These are phyloP conservation scores for Megalonaias nervosa DNA, from an alignment of 1,140 invertebrate species.

Conservation along the genomic window DNA sequence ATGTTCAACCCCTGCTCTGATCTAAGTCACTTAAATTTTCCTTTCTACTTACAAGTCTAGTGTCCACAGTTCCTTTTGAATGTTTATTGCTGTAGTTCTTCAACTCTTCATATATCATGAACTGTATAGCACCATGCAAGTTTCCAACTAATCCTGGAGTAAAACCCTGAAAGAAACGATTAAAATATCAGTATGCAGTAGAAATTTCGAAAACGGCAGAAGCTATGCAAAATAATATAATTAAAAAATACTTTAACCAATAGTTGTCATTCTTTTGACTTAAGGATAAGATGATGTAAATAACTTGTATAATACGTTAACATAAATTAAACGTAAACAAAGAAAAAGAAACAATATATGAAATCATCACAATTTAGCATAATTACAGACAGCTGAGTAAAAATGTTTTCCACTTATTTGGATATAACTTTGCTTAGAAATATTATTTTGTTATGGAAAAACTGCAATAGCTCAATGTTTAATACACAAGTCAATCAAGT, in stretches of 20 bases:
- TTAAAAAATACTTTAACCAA: background rate
- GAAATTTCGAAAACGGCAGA: slow-evolving; percentile 1
- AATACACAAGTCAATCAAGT: too few species aligned
- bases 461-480: too few species aligned
- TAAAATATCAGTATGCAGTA: slow-evolving; percentile 15
- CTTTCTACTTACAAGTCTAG: slow-evolving; percentile 82
- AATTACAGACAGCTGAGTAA: too few species aligned
- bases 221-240: background rate
- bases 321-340: too few species aligned
- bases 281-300: too few species aligned
- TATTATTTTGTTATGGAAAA: too few species aligned
- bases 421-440: too few species aligned
- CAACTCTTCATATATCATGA: slow-evolving; percentile 99
- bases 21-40: background rate
- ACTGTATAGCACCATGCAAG: slow-evolving; percentile 97
- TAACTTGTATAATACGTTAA: too few species aligned
- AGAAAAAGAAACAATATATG: too few species aligned
- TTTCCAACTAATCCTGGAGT: slow-evolving; percentile 98
- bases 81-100: slow-evolving; percentile 88
- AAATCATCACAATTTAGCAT: too few species aligned
- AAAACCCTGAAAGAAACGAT: slow-evolving; percentile 84
- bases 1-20: background rate
- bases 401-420: too few species aligned
- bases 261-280: too few species aligned
- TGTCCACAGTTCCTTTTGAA: slow-evolving; percentile 82